Evolutionary conservation across 2,797 vertebrate genomes (phyloP), one percentile per base, ranked within the genome.

Genomic region (Crypturellus tataupa): DNA sequence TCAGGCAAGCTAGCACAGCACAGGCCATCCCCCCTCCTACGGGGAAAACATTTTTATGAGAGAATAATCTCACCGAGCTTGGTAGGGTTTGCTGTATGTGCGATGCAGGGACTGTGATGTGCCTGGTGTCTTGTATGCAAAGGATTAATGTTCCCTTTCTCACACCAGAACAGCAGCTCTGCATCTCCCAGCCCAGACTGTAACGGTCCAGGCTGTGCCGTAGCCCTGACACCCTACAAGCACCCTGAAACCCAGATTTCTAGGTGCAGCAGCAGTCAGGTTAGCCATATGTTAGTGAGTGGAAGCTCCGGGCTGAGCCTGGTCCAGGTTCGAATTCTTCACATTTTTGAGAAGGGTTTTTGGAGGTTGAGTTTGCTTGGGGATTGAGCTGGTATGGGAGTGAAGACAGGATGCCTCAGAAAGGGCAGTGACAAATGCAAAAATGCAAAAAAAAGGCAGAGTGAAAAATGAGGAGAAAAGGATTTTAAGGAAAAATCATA

Each of bases 401-500:
- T 87, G 93, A 94, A 95, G 91, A 94, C 90, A 95, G 85, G 91
- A 93, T 83, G 69, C 62, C 58, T 94, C 72, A 53, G 93, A 82
- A 9, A 83, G 42, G 49, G 65, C 90, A 91, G 58, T 90, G 93
- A 94, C 62, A 94, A 95, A 94, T 90, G 88, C 75, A 93, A 87
- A 88, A 51, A 51, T 13, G 24, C 49, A 49, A 42, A 42, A 51
- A 47, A 47, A 20, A 94, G 69, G 82, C 80, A 44, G 44, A 71
- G 58, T 95, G 95, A 96, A 94, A 96, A 96, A 94, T 82, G 89
- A 91, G 84, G 63, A 94, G 78, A 91, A 62, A 44, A 85, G 37
- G 69, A 85, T 94, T 88, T 91, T 90, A 87, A 85, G 78, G 89
- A 91, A 93, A 96, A 95, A 89, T 75, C 85, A 94, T 88, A 96